Conservation (phyloP, 2,888 invertebrate genomes). For the Chaetogeoica ovagalla region DNA sequence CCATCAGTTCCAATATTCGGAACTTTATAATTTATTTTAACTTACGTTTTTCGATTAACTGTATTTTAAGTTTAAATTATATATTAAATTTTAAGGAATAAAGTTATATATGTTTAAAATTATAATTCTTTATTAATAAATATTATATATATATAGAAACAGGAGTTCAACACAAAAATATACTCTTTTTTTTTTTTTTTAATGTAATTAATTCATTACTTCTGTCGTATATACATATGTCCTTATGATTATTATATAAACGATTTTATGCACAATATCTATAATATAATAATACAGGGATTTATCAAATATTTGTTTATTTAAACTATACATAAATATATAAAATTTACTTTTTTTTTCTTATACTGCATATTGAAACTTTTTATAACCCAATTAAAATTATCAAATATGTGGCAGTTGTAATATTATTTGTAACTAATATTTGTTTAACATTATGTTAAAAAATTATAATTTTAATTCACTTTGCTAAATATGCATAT, state of each 20-base stretch:
- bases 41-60: not conserved
- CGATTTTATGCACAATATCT: not conserved
- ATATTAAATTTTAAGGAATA: not conserved
- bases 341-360: not conserved
- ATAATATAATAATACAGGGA: not conserved
- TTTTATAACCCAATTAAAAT: no score
- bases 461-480: no score
- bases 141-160: not conserved
- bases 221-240: not conserved
- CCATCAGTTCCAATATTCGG: not conserved
- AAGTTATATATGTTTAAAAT: not conserved
- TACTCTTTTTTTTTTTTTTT: not conserved
- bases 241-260: not conserved
- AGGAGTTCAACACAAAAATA: not conserved
- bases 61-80: not conserved
- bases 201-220: not conserved
- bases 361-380: not conserved
- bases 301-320: not conserved
- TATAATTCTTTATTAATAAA: no score
- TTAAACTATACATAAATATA: not conserved
- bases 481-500: no score
- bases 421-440: no score
- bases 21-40: not conserved
- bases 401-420: no score
- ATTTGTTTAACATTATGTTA: no score